Conservation (phyloP, 2,888 invertebrate species). For the Nephrocerus scutellatus region DNA sequence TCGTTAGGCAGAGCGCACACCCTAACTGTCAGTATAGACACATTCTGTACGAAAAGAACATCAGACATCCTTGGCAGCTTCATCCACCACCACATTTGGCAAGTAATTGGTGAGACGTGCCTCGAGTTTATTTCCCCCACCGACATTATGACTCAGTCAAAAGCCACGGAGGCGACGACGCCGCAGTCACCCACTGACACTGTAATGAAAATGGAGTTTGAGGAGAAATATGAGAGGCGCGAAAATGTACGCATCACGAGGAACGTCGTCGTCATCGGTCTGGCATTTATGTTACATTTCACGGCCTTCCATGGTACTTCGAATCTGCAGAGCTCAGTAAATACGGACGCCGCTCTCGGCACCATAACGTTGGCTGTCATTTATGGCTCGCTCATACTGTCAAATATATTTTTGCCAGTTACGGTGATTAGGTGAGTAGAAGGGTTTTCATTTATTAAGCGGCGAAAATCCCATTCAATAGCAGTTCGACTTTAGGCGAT, state of each 20-base stretch:
- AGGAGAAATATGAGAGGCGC: constrained; percentile 49
- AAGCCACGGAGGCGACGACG: constrained; percentile 8
- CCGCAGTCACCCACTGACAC: constrained; percentile 14
- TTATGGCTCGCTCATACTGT: constrained; percentile 80
- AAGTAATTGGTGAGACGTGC: too few species aligned
- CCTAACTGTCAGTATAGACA: too few species aligned
- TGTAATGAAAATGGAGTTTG: background rate
- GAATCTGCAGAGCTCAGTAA: constrained; percentile 78
- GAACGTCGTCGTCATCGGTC: constrained; percentile 76
- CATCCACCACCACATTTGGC: too few species aligned
- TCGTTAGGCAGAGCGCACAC: too few species aligned
- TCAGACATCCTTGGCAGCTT: too few species aligned
- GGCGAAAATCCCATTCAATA: too few species aligned
- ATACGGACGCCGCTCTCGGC: constrained; percentile 74
- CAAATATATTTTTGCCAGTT: constrained; percentile 83
- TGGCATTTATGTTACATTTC: constrained; percentile 87
- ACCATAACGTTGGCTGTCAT: constrained; percentile 77
- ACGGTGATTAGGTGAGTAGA: constrained; percentile 67
- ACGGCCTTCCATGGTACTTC: constrained; percentile 85
- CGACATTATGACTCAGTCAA: too few species aligned
- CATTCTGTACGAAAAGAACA: too few species aligned
- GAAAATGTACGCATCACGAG: constrained; percentile 73
- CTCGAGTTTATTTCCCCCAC: too few species aligned
- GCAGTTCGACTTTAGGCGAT: too few species aligned
- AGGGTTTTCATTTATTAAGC: too few species aligned